Evolutionary conservation across 2,797 vertebrate species (phyloP).

Genomic region (Chelon labrosus): DNA sequence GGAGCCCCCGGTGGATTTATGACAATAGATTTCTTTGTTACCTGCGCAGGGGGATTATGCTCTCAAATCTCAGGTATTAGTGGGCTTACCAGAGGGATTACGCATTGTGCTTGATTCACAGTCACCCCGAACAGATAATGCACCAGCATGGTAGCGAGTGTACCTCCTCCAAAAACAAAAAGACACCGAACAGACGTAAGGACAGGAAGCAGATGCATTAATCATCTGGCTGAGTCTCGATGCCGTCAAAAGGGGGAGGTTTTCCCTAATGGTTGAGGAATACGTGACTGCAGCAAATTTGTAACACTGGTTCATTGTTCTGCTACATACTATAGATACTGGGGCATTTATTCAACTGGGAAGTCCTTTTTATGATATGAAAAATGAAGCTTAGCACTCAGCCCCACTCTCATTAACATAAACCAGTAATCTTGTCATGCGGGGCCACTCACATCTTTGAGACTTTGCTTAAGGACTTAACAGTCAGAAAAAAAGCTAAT

Average conservation of each 20-base stretch:
- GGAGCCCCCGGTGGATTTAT: conserved; percentile 67
- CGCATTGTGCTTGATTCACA: conserved; percentile 68
- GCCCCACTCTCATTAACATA: conserved; percentile 41
- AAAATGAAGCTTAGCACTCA: conserved; percentile 21
- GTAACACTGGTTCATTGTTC: conserved; percentile 36
- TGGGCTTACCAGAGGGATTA: conserved; percentile 78
- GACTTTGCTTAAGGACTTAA: conserved; percentile 23
- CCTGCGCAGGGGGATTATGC: conserved; percentile 74
- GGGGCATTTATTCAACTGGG: conserved; percentile 35
- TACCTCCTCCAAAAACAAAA: conserved; percentile 13
- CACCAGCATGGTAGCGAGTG: conserved; percentile 31
- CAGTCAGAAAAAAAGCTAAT: conserved; percentile 12
- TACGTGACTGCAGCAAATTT: conserved; percentile 43
- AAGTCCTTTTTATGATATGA: conserved; percentile 31
- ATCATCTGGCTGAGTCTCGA: conserved; percentile 46
- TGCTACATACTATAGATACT: conserved; percentile 18
- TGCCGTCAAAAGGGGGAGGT: conserved; percentile 56
- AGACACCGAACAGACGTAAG: conserved; percentile 18
- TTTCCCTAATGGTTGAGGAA: conserved; percentile 52
- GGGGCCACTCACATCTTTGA: conserved; percentile 16
- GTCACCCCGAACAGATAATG: conserved; percentile 52
- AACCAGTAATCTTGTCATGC: conserved; percentile 49
- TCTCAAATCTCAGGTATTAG: conserved; percentile 80
- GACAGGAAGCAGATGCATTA: conserved; percentile 42
- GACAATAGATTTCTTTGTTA: conserved; percentile 71